Percentiles rank a stretch among this genome's conserved stretches.
Conservation (phyloP, 1,140 invertebrate genomes). For the Fopius arisanus region DNA sequence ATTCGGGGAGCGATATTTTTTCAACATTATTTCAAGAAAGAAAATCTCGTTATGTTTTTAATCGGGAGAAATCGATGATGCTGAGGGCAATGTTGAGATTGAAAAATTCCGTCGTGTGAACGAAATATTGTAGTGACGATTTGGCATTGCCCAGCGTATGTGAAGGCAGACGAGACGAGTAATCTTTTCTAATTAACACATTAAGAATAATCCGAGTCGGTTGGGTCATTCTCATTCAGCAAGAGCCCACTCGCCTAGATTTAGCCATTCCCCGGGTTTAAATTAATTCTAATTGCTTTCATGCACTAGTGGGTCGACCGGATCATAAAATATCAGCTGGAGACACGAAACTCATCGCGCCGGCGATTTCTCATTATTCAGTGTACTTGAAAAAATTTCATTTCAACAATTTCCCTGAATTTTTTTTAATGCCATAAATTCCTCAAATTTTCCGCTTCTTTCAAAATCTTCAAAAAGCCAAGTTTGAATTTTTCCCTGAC, state of each 20-base stretch:
- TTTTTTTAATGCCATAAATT: too few species aligned
- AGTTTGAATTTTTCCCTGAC: too few species aligned
- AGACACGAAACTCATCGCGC: neutral
- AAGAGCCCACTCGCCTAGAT: slow-evolving; percentile 61
- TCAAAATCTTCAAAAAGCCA: too few species aligned
- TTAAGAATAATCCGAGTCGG: slow-evolving; percentile 63
- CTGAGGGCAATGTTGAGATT: too few species aligned
- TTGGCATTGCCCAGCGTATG: neutral
- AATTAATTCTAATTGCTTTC: slow-evolving; percentile 64
- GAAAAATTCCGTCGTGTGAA: too few species aligned
- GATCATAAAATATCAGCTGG: slow-evolving; percentile 13
- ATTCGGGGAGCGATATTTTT: too few species aligned
- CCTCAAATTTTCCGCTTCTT: too few species aligned
- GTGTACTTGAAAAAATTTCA: neutral
- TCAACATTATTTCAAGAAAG: too few species aligned
- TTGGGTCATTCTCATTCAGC: slow-evolving; percentile 55
- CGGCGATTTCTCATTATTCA: neutral
- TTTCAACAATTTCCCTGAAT: neutral
- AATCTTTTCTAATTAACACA: slow-evolving; percentile 64
- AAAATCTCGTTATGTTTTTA: too few species aligned
- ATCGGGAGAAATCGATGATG: too few species aligned
- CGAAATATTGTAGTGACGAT: neutral
- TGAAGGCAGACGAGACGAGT: slow-evolving; percentile 28
- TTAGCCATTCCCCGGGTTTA: slow-evolving; percentile 57
- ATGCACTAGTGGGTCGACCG: slow-evolving; percentile 31